A percentile compares a stretch with the other conserved stretches of the same genome.
Conservation (phyloP, 37 sponge, comb jelly and placozoan genomes). For the Geodia barretti region DNA sequence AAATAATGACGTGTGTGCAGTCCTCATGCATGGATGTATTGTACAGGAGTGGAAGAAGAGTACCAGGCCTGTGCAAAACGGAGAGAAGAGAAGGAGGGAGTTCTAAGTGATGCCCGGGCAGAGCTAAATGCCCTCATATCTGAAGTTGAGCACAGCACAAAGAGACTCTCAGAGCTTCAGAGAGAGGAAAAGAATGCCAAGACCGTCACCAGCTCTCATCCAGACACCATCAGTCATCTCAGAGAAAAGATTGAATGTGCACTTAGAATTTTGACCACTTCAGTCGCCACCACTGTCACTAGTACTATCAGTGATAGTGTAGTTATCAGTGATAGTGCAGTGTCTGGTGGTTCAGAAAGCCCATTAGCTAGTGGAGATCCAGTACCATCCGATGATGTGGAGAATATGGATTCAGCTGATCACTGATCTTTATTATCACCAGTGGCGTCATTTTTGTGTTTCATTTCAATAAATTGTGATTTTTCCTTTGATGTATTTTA, state of each 20-base stretch:
- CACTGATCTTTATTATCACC: too few relatives aligned
- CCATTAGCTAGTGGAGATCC: too few relatives aligned
- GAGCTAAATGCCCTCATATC: constrained; percentile 26
- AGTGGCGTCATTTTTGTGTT: too few relatives aligned
- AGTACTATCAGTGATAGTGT: too few relatives aligned
- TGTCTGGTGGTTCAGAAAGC: too few relatives aligned
- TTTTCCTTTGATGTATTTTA: too few relatives aligned
- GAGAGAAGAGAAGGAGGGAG: neutral
- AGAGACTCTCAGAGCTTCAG: neutral
- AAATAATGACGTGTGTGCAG: too few relatives aligned
- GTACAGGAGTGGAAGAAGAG: constrained; percentile 33
- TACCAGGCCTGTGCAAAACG: constrained; percentile 10
- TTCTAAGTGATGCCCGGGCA: constrained; percentile 15
- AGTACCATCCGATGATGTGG: too few relatives aligned
- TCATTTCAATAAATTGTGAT: too few relatives aligned
- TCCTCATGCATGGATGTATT: neutral
- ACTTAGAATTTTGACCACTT: neutral
- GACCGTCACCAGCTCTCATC: neutral
- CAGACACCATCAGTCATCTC: constrained; percentile 1
- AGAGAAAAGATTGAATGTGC: neutral
- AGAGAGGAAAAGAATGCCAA: constrained; percentile 9
- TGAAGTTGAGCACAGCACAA: constrained; percentile 1
- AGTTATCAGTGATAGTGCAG: too few relatives aligned
- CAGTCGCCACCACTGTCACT: too few relatives aligned
- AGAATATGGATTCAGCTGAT: too few relatives aligned